Evolutionary conservation across 2,888 invertebrate species (phyloP), one percentile per base, ranked within the genome.

Genomic region (Tridacna gigas): DNA sequence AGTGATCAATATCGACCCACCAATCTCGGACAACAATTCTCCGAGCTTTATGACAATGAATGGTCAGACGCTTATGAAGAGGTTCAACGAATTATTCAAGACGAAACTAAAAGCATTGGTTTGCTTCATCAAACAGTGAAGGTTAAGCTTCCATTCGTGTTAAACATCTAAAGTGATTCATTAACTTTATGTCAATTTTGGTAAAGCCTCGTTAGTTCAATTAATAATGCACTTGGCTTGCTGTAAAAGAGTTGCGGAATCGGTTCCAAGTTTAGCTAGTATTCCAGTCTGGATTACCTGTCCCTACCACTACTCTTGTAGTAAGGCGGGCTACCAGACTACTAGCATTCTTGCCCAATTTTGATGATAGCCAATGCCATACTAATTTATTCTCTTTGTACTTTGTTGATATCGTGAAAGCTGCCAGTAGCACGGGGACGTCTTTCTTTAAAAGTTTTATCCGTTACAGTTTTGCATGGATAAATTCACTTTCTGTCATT

Each of bases 51-150:
- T 48, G 79, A 83, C 25, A 83, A 83, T 63, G 79, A 83, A 73
- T 83, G 83, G 83, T 79, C 76, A 18, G 83, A 83, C 45, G 83
- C 83, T 13, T 83, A 61, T 79, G 83, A 83, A 56, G 74, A 65
- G 9, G 47, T 79, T 5, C n/a, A 48, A n/a, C 45, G 25, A 47
- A 0, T 18, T 13, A n/a, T 12, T 13, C 56, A 48, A 22, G 76
- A 69, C 3, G 83, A 83, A 25, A 22, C 67, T 0, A 69, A 37
- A 25, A 75, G 56, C 37, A 60, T 79, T 15, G 22, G 22, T 12
- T 48, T 82, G 47, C 73, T 83, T 7, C 67, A 79, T n/a, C 51
- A 37, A 0, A 73, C 75, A 20, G 66, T 83, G 7, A 61, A 48
- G 83, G 83, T 79, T 22, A 51, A 4, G 56, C 22, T 56, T 9